A percentile compares a stretch with the other conserved stretches of the same genome.
Evolutionary conservation across 1,140 invertebrate genomes (phyloP).

Genomic region (Drosophila watanabei): DNA sequence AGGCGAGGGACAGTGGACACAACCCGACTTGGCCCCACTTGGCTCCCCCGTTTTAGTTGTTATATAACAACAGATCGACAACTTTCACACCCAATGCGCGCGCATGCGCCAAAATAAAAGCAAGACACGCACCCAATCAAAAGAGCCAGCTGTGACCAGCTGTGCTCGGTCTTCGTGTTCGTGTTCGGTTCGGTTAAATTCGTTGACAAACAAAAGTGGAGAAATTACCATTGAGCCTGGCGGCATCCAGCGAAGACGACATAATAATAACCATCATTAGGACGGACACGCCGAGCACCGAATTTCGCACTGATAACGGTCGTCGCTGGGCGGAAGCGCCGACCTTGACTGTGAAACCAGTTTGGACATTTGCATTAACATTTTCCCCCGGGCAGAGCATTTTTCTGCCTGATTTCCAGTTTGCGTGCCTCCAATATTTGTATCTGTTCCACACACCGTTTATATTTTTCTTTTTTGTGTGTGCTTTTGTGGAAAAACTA

Average conservation of each 20-base stretch:
- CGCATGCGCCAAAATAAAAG: conserved; percentile 45
- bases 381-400: conserved; percentile 68
- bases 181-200: background rate
- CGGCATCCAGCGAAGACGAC: conserved; percentile 67
- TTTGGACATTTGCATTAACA: conserved; percentile 70
- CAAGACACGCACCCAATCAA: conserved; percentile 61
- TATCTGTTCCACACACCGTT: conserved; percentile 5
- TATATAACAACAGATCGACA: conserved; percentile 82
- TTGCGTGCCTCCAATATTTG: conserved; percentile 30
- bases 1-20: conserved; percentile 2
- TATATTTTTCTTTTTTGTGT: conserved; percentile 2
- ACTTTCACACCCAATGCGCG: conserved; percentile 78
- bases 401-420: conserved; percentile 62
- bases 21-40: conserved; percentile 29
- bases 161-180: conserved; percentile 7
- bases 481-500: conserved; percentile 21
- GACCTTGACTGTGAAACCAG: conserved; percentile 82
- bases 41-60: conserved; percentile 39
- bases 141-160: conserved; percentile 24
- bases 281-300: conserved; percentile 23
- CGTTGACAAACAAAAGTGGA: conserved; percentile 64
- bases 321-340: conserved; percentile 61
- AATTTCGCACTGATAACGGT: conserved; percentile 59
- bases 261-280: conserved; percentile 61
- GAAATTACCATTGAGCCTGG: conserved; percentile 74